Conservation (phyloP, 2,888 invertebrate species). For the Girardia tigrina region DNA sequence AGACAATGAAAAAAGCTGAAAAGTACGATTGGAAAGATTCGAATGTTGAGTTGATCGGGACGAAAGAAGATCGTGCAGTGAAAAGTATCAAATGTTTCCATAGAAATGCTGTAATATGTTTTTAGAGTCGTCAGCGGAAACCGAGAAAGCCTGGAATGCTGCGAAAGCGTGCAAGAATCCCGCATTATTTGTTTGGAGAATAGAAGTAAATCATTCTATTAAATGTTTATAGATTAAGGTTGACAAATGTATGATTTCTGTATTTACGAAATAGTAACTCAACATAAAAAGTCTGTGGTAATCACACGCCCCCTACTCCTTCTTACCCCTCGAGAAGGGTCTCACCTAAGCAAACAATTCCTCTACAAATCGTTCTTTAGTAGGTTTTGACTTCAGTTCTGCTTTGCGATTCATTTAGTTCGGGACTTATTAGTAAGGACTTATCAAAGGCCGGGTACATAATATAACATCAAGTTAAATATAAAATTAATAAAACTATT, state of each 20-base stretch:
- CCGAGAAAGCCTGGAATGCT: constrained; percentile 45
- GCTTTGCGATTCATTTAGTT: too few species aligned
- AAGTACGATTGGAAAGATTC: constrained; percentile 2
- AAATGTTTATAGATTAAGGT: not conserved
- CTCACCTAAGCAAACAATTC: too few species aligned
- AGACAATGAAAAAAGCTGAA: not conserved
- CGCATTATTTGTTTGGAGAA: constrained; percentile 47
- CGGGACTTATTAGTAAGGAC: too few species aligned
- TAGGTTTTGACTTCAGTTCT: too few species aligned
- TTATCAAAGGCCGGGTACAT: too few species aligned
- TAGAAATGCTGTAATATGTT: not conserved
- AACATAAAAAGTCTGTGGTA: too few species aligned
- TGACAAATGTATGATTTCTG: not conserved
- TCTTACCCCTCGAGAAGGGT: too few species aligned
- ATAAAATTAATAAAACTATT: too few species aligned
- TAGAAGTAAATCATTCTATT: constrained; percentile 42
- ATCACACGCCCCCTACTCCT: too few species aligned
- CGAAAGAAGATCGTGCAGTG: not conserved
- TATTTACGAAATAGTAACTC: too few species aligned
- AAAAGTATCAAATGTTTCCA: not conserved
- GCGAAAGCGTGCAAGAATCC: constrained; percentile 40
- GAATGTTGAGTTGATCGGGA: not conserved
- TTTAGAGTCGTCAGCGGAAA: constrained; percentile 39
- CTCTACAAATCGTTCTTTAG: too few species aligned
- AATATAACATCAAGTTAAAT: too few species aligned